Evolutionary conservation across 2,797 vertebrate genomes (phyloP).

Genomic region (Balearica regulorum): DNA sequence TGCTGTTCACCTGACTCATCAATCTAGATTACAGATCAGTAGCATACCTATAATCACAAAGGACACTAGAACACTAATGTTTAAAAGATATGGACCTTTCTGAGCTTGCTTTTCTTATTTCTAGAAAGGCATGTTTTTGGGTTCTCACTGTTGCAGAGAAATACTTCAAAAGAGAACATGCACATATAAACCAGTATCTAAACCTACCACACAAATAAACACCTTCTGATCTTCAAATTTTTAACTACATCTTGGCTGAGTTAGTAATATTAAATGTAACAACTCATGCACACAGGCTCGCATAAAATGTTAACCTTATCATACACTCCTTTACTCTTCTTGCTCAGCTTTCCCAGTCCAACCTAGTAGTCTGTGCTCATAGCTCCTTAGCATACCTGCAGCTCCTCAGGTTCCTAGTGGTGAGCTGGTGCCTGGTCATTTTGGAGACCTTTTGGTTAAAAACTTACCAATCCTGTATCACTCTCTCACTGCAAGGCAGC

Average conservation of each 20-base stretch:
- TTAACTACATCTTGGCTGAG: neutral
- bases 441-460: neutral
- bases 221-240: neutral
- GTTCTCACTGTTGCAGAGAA: neutral
- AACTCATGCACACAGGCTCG: neutral
- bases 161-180: neutral
- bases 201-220: neutral
- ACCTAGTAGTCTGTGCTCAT: neutral
- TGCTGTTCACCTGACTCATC: neutral
- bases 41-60: neutral
- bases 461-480: neutral
- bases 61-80: neutral
- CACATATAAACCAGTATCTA: neutral
- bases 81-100: neutral
- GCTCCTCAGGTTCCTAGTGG: neutral
- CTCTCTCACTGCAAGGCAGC: neutral
- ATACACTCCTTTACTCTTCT: neutral
- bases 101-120: neutral
- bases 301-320: rapidly evolving
- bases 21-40: neutral
- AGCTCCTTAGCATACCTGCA: neutral
- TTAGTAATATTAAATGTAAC: neutral
- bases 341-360: neutral
- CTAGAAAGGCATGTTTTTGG: neutral
- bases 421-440: neutral